A percentile compares a stretch with the other conserved stretches of the same genome.
phyloP scores from a whole-genome alignment of 2,797 vertebrate species.

The Paguma larvata region DNA sequence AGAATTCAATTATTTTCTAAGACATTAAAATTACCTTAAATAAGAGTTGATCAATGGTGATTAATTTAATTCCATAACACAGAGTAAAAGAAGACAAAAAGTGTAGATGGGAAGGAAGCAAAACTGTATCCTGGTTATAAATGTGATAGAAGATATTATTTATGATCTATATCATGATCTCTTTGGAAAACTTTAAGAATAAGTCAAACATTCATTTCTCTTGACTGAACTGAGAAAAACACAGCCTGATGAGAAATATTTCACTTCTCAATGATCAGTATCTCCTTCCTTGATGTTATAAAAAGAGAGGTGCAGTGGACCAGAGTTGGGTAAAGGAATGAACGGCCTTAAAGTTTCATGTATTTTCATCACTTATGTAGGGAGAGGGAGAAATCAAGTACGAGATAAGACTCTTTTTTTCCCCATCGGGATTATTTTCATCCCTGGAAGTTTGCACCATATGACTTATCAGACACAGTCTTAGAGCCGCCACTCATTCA shows the following conservation, averaged over 20 bases:
- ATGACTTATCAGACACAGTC: conserved; percentile 82
- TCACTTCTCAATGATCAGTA: background rate
- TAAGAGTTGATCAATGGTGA: background rate
- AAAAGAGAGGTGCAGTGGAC: background rate
- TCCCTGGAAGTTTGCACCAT: background rate
- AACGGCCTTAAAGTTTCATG: background rate
- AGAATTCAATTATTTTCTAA: conserved; percentile 56
- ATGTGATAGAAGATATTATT: background rate
- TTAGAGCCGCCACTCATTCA: conserved; percentile 79
- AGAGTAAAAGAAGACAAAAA: background rate
- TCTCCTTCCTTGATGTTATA: background rate
- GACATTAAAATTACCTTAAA: conserved; percentile 36
- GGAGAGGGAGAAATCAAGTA: background rate
- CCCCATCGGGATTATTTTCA: background rate
- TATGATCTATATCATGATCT: background rate
- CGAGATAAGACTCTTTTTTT: background rate
- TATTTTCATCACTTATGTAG: conserved; percentile 14
- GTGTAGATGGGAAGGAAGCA: background rate
- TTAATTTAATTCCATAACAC: conserved; percentile 41
- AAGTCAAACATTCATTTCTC: background rate
- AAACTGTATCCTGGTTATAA: background rate
- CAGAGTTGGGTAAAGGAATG: background rate
- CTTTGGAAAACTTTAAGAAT: background rate
- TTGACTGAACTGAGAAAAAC: background rate
- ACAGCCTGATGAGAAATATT: background rate